A percentile compares a stretch with the other conserved stretches of the same genome.
phyloP scores from a whole-genome alignment of 2,113 vertebrate species.

The Thymallus thymallus region DNA sequence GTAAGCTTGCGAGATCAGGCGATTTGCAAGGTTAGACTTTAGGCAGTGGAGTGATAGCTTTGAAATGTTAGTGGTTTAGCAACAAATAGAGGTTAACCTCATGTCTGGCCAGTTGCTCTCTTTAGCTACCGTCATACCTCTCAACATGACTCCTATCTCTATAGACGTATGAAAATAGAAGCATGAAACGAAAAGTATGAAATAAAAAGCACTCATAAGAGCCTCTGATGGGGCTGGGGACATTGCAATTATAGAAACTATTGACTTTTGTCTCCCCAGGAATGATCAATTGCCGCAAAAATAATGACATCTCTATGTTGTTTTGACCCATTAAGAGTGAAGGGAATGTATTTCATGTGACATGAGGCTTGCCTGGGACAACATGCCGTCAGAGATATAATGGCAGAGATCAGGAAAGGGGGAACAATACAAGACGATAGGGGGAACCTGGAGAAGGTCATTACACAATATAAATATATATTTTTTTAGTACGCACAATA shows the following conservation, averaged over 20 bases:
- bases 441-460: background rate
- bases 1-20: too few relatives aligned
- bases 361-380: conserved; percentile 69
- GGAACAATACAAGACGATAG: background rate
- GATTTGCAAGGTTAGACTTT: too few relatives aligned
- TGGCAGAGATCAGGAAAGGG: conserved; percentile 52
- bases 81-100: too few relatives aligned
- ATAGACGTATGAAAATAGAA: background rate
- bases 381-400: conserved; percentile 60
- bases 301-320: conserved; percentile 80
- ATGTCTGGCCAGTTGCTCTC: too few relatives aligned
- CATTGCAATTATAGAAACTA: conserved; percentile 79
- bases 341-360: conserved; percentile 82
- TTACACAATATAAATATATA: background rate
- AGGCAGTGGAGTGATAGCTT: too few relatives aligned
- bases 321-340: conserved; percentile 77
- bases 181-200: conserved; percentile 36
- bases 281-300: conserved; percentile 79
- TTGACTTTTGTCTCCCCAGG: conserved; percentile 78
- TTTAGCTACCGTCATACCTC: too few relatives aligned
- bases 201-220: conserved; percentile 46
- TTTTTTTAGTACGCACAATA: background rate
- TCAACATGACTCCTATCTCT: too few relatives aligned
- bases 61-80: too few relatives aligned
- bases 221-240: conserved; percentile 62